Conservation (phyloP, 2,888 invertebrate species). For the Automeris io region DNA sequence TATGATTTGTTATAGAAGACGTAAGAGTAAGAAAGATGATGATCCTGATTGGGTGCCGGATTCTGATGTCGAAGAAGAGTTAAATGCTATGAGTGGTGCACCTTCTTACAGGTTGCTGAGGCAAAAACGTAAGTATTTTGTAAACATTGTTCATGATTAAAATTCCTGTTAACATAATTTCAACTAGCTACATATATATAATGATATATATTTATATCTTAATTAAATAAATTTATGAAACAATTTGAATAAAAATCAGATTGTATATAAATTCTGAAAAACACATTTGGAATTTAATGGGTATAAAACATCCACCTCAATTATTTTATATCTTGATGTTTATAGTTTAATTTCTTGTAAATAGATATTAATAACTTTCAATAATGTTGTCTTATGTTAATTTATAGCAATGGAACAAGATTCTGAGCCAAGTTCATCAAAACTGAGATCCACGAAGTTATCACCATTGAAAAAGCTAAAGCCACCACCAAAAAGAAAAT, state of each 20-base stretch:
- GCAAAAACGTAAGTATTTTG: constrained; percentile 51
- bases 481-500: constrained; percentile 10
- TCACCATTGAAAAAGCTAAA: constrained; percentile 25
- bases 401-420: constrained; percentile 45
- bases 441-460: constrained; percentile 13
- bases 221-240: too few species aligned
- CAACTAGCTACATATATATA: too few species aligned
- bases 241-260: too few species aligned
- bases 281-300: too few species aligned
- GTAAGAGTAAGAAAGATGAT: constrained; percentile 56
- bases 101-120: constrained; percentile 44
- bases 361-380: too few species aligned
- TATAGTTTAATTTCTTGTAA: too few species aligned
- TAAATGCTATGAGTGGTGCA: constrained; percentile 80
- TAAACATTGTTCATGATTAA: too few species aligned
- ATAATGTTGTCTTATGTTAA: constrained; percentile 4
- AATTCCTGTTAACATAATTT: too few species aligned
- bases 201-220: too few species aligned
- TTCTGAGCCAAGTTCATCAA: constrained; percentile 19
- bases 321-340: too few species aligned
- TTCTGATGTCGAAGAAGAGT: constrained; percentile 82
- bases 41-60: constrained; percentile 78
- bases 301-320: too few species aligned
- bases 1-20: constrained; percentile 42
- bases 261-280: too few species aligned